Conservation (phyloP, 2,113 vertebrate species). For the Paracanthobrama guichenoti region DNA sequence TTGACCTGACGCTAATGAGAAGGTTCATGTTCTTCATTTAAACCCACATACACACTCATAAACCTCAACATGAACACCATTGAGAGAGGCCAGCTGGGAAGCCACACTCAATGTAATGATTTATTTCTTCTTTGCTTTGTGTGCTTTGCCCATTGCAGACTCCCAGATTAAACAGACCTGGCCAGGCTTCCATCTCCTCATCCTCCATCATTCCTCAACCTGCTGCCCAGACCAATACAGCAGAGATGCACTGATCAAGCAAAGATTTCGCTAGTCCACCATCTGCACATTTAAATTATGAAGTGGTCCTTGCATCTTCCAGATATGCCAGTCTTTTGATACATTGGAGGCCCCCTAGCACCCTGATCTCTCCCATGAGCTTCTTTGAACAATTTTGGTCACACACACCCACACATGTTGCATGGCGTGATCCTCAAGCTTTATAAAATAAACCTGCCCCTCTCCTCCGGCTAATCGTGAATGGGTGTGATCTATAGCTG, state of each 20-base stretch:
- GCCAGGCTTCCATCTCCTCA: constrained; percentile 49
- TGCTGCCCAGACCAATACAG: constrained; percentile 14
- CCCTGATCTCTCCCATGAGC: constrained; percentile 70
- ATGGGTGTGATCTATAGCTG: constrained; percentile 47
- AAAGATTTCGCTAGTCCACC: constrained; percentile 39
- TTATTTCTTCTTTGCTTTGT: constrained; percentile 42
- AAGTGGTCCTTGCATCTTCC: constrained; percentile 25
- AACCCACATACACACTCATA: constrained; percentile 27
- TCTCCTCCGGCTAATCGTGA: constrained; percentile 35
- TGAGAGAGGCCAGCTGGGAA: constrained; percentile 48
- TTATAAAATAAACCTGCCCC: constrained; percentile 36
- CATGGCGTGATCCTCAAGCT: constrained; percentile 30
- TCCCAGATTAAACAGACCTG: constrained; percentile 36
- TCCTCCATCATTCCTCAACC: constrained; percentile 25
- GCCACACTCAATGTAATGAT: constrained; percentile 39
- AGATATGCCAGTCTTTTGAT: constrained; percentile 70
- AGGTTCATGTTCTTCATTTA: constrained; percentile 55
- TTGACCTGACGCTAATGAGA: constrained; percentile 32
- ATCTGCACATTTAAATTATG: constrained; percentile 38
- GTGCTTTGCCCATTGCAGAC: constrained; percentile 42
- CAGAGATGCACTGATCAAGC: constrained; percentile 35
- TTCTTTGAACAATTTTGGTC: constrained; percentile 68
- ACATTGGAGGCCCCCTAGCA: constrained; percentile 68
- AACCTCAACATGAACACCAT: constrained; percentile 32
- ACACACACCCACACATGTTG: constrained; percentile 45